Conservation (phyloP, 30 jellyfish, hydroid and myxozoan species). For the Hydractinia symbiolongicarpus region DNA sequence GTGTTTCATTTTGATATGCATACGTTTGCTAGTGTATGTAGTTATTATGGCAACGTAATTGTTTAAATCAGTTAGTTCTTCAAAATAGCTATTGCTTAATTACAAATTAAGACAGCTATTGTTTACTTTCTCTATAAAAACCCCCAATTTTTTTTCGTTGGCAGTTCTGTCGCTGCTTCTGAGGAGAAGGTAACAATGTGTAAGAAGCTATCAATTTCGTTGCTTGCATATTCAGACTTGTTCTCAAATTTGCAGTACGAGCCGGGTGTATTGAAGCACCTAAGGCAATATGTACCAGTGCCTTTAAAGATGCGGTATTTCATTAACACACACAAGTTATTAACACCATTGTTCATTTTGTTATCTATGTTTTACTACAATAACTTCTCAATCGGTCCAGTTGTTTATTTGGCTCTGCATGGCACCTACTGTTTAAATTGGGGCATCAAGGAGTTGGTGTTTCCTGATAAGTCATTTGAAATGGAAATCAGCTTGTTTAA, state of each 20-base stretch:
- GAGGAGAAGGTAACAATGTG: no score
- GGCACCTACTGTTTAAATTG: constrained; percentile 56
- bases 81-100: no score
- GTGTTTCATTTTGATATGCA: no score
- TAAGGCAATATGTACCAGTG: neutral
- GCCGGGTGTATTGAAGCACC: neutral
- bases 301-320: constrained; percentile 45
- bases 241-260: neutral
- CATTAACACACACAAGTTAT: constrained; percentile 51
- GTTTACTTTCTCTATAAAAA: no score
- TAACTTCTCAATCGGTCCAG: constrained; percentile 50
- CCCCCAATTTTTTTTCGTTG: no score
- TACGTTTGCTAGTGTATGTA: no score
- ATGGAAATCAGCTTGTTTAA: constrained; percentile 22
- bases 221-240: no score
- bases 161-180: no score
- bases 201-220: no score
- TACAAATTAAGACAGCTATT: no score
- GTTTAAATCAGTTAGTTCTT: no score
- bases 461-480: constrained; percentile 64
- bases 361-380: constrained; percentile 30
- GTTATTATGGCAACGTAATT: no score
- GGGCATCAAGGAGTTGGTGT: constrained; percentile 53
- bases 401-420: constrained; percentile 54
- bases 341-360: constrained; percentile 36